Evolutionary conservation across 1,140 invertebrate species (phyloP).

Genomic region (Aphis craccivora): DNA sequence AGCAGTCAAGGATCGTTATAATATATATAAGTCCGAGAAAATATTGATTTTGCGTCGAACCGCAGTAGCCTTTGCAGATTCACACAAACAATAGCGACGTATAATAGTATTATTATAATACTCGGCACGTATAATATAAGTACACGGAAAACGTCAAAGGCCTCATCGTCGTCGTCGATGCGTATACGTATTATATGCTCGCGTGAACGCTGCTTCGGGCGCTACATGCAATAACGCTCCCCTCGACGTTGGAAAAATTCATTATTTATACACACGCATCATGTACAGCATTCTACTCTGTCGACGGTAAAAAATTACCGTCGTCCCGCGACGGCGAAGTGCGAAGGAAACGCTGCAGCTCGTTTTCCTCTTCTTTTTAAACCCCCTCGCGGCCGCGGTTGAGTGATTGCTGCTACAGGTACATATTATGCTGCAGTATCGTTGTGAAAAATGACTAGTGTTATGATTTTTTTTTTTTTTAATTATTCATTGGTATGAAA

Average conservation of each 20-base stretch:
- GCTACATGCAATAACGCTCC: neutral
- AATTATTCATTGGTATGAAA: neutral
- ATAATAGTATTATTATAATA: neutral
- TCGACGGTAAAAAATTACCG: constrained; percentile 3
- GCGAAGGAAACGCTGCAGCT: neutral
- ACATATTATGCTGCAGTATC: no score
- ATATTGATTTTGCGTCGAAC: neutral
- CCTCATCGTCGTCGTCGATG: no score
- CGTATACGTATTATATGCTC: neutral
- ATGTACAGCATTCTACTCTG: neutral
- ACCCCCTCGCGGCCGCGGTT: neutral
- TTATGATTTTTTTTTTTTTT: neutral
- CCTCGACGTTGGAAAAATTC: constrained; percentile 18
- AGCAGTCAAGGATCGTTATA: neutral
- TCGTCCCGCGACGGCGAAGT: neutral
- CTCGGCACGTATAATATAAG: neutral
- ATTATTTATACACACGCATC: constrained; percentile 18
- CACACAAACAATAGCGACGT: neutral
- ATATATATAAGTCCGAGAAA: neutral
- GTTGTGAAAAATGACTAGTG: neutral
- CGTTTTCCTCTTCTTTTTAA: neutral
- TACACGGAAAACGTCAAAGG: neutral
- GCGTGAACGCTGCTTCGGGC: constrained; percentile 16
- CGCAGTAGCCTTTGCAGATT: neutral
- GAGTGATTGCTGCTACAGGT: neutral